A percentile compares a stretch with the other conserved stretches of the same genome.
Conservation (phyloP, 2,888 invertebrate genomes). For the Cephus pygmeus region DNA sequence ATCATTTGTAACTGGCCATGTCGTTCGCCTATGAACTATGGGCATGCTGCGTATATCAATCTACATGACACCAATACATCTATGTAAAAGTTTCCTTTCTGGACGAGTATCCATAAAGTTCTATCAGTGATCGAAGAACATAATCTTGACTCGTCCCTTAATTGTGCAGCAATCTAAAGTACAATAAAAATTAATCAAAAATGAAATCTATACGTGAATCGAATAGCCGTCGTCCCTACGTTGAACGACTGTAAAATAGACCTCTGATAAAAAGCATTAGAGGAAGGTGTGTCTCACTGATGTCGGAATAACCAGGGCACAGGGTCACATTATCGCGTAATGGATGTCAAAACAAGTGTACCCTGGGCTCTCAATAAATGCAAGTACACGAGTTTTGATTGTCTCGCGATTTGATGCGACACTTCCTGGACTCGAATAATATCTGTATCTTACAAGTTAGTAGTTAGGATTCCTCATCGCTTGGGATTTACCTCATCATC, state of each 20-base stretch:
- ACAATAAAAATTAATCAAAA: background rate
- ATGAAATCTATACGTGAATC: background rate
- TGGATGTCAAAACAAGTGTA: background rate
- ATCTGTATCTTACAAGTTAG: background rate
- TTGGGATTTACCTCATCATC: background rate
- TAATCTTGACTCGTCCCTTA: background rate
- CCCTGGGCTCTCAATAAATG: background rate
- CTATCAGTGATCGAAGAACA: background rate
- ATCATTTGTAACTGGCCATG: slow-evolving; percentile 33
- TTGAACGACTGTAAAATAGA: background rate
- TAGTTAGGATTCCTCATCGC: background rate
- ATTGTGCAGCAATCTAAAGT: background rate
- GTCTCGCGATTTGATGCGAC: background rate
- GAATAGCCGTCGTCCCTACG: background rate
- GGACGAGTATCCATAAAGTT: background rate
- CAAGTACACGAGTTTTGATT: background rate
- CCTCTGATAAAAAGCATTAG: background rate
- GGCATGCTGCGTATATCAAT: slow-evolving; percentile 1
- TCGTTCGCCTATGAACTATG: slow-evolving; percentile 14
- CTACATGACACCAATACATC: slow-evolving; percentile 34
- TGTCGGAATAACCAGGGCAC: background rate
- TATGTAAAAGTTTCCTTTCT: background rate
- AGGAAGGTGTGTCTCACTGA: background rate
- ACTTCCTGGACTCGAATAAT: background rate
- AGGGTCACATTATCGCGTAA: background rate